Evolutionary conservation across 2,797 vertebrate genomes (phyloP).

Genomic region (Danio tinwini): DNA sequence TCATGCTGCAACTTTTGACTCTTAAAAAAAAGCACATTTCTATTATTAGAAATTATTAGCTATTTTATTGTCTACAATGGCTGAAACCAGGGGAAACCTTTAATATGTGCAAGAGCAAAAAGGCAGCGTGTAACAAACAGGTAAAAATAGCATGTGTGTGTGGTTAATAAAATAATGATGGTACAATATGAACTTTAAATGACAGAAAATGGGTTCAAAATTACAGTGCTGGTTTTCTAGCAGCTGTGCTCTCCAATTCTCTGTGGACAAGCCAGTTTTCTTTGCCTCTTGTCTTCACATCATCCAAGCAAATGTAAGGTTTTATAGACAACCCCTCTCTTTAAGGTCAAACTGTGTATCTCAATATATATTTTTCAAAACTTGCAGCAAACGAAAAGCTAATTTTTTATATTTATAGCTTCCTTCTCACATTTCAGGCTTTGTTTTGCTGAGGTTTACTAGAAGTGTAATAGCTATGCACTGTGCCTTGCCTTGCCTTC

Average conservation of each 20-base stretch:
- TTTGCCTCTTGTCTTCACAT: neutral
- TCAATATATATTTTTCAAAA: neutral
- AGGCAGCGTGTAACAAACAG: neutral
- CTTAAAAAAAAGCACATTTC: neutral
- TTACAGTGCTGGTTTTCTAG: constrained; percentile 28
- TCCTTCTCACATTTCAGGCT: neutral
- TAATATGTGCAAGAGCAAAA: neutral
- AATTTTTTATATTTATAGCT: neutral
- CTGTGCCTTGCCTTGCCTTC: neutral
- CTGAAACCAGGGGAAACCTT: neutral
- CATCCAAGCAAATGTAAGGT: neutral
- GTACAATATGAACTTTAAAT: constrained; percentile 26
- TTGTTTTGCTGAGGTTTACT: neutral
- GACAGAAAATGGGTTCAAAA: constrained; percentile 43
- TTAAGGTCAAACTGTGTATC: neutral
- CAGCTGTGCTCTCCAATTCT: constrained; percentile 7
- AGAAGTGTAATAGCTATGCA: constrained; percentile 24
- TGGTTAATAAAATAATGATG: constrained; percentile 22
- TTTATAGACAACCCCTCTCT: constrained; percentile 5
- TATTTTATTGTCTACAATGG: neutral
- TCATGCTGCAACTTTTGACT: neutral
- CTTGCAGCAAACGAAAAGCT: neutral
- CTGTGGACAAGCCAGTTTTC: neutral
- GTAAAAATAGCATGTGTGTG: constrained; percentile 8
- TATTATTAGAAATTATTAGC: too few relatives aligned